Base-by-base conservation (phyloP, 2,888 invertebrate species). In the Onthophagus sagittarius region DNA sequence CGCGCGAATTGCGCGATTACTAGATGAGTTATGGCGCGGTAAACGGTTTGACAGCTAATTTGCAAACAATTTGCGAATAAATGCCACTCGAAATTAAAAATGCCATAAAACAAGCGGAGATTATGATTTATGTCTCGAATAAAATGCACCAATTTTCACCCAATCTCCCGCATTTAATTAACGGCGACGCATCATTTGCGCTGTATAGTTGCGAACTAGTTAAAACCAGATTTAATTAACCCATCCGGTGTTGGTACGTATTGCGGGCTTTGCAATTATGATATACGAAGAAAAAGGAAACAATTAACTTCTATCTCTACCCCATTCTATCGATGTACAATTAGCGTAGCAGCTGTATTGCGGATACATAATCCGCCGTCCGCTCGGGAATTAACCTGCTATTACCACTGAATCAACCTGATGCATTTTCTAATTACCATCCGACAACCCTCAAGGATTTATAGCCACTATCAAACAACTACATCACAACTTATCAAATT, bases 401-500 rank as follows among this genome's bases (percentile, higher is more conserved):
- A 77, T 78, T 78, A 78, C 77, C 77, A 76, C 73, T 77, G 78
- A 78, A 79, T 78, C 77, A 79, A 76, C 77, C 23, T 64, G 64
- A 64, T 64, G 64, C 64, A 64, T 79, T 79, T 79, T 79, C 79
- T 78, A 79, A 79, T 79, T 79, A 79, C 73, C 72, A 77, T 72
- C 76, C 77, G 75, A 76, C 75, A 72, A 63, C 74, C 72, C 72
- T 53, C 69, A 69, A 74, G 77, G 77, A 78, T 79, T 77, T 78
- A 79, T 77, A 73, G 72, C 62, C 3, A 71, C 53, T 74, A 73
- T 71, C 71, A 75, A 74, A 75, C 72, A 72, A 70, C 72, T 53
- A 7, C 9, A 53, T 53, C 39, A 9, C 39, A 11, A 53, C 23
- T 23, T 53, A 53, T 53, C 39, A 23, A 23, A 23, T 23, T 2